Percentiles rank a stretch among this genome's conserved stretches.
These are phyloP conservation scores for Hippasteria phrygiana DNA, from an alignment of 53 echinoderm and acorn worm genomes.

Conservation along the genomic window DNA sequence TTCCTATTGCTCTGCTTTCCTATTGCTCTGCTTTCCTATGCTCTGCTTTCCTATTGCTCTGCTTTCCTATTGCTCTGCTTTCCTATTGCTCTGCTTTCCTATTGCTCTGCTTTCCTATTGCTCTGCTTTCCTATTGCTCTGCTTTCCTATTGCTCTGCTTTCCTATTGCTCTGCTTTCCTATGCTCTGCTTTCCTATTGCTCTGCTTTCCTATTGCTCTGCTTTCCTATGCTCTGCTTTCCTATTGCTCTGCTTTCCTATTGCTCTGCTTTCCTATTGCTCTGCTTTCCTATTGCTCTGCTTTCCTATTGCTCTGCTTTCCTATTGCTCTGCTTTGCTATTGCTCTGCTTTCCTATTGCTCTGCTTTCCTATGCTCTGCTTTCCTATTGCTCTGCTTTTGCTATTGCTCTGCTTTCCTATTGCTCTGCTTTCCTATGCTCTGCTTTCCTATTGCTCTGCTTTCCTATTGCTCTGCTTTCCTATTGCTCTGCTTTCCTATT, in stretches of 20 bases:
- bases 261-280: not conserved
- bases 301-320: not conserved
- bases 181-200: not conserved
- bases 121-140: too few relatives aligned
- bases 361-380: not conserved
- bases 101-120: too few relatives aligned
- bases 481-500: too few relatives aligned
- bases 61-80: too few relatives aligned
- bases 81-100: too few relatives aligned
- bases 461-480: too few relatives aligned
- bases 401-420: not conserved
- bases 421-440: not conserved
- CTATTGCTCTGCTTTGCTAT: not conserved
- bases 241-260: not conserved
- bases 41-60: too few relatives aligned
- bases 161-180: not conserved
- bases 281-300: too few relatives aligned
- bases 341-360: not conserved
- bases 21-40: too few relatives aligned
- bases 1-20: too few relatives aligned
- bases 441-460: not conserved
- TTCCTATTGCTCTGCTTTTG: not conserved
- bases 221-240: not conserved
- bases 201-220: too few relatives aligned
- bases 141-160: too few relatives aligned